Base-by-base conservation (phyloP, 2,797 vertebrate genomes). In the Pangasius djambal region DNA sequence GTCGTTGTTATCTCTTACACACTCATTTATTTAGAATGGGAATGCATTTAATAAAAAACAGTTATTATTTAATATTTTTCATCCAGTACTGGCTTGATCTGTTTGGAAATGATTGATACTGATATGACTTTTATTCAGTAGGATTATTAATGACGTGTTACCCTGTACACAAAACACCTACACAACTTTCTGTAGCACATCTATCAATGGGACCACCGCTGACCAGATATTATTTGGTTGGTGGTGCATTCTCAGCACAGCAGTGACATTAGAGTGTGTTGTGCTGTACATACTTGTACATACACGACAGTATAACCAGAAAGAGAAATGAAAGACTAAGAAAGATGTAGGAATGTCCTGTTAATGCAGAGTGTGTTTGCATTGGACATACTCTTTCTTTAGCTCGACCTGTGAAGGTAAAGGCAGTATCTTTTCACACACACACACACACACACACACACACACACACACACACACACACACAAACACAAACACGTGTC, bases 371-470 rank as follows among this genome's bases (percentile, higher is more conserved):
- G 3, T 70, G 67, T 70, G 28, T 67, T 67, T 67, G 10, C 12
- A 67, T 6, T 92, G 91, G 92, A 88, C 89, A 92, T 89, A 86
- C 91, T 86, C 63, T 37, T 86, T 37, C 91, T 83, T 92, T 92
- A 88, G 91, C 91, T 91, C 92, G 84, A 91, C 82, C 0, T 31
- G 88, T 91, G 15, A 93, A 96, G 93, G 94, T 95, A 90, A 92
- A 86, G 10, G 22, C 67, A 34, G 31, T 34, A 89, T 89, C 69
- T 83, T 69, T 16, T 90, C 8, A 31, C 50, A 61, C 44, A 18
- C 63, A 7, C 59, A 22, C 61, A 63, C 59, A 16, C 55, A 16
- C 61, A 44, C 40, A 2, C 65, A 67, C 13, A 44, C 40, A 44
- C 59, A 16, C 55, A 16, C 61, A 63, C 59, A 16, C 55, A 16